Conservation (phyloP, 2,888 invertebrate species). For the Hedya salicella region DNA sequence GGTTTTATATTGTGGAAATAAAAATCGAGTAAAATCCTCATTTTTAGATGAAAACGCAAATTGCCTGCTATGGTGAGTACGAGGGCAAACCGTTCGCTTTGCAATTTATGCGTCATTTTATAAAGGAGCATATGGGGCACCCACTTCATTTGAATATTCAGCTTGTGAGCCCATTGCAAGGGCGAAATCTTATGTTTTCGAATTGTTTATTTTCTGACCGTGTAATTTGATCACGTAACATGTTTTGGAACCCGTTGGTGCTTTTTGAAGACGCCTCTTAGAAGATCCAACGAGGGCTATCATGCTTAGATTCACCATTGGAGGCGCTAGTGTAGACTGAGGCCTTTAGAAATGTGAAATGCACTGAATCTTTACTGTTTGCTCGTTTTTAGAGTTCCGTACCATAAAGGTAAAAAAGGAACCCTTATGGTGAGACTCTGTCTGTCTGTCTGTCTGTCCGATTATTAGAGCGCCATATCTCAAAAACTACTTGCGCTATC, state of each 20-base stretch:
- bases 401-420: too few relatives aligned
- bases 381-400: too few relatives aligned
- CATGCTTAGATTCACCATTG: too few relatives aligned
- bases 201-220: constrained; percentile 33
- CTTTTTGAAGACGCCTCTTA: constrained; percentile 45
- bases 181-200: constrained; percentile 27
- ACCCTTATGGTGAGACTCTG: too few relatives aligned
- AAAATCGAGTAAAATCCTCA: constrained; percentile 3
- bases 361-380: too few relatives aligned
- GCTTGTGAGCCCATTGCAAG: not conserved
- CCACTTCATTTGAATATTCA: constrained; percentile 35
- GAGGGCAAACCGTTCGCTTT: not conserved
- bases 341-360: too few relatives aligned
- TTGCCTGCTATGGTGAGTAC: not conserved
- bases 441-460: too few relatives aligned
- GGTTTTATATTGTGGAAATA: not conserved
- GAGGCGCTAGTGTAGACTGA: too few relatives aligned
- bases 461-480: too few relatives aligned
- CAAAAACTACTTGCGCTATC: too few relatives aligned
- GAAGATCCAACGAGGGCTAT: constrained; percentile 40
- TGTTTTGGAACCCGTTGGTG: not conserved
- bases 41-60: not conserved
- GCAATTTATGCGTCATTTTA: constrained; percentile 16
- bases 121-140: constrained; percentile 23
- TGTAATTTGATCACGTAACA: constrained; percentile 2